Conservation (phyloP, 2,888 invertebrate genomes). For the Poecilus cupreus region DNA sequence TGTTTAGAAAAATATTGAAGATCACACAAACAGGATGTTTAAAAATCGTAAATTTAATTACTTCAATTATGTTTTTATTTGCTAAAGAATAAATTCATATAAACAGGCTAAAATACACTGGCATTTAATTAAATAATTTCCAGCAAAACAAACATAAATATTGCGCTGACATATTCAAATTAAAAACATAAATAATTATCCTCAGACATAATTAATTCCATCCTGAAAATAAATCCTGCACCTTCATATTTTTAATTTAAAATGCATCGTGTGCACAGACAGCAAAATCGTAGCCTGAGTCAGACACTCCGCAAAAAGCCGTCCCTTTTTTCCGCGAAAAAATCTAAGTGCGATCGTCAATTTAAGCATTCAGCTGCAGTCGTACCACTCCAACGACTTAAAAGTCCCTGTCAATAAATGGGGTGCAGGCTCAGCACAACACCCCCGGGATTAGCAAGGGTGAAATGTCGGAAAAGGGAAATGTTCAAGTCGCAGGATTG, state of each 20-base stretch:
- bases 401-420: constrained; percentile 44
- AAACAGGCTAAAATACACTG: not conserved
- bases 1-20: too few species aligned
- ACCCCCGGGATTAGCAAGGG: not conserved
- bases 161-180: constrained; percentile 36
- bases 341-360: constrained; percentile 51
- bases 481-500: not conserved
- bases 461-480: not conserved
- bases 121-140: not conserved
- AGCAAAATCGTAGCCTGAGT: constrained; percentile 14
- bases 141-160: not conserved
- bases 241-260: constrained; percentile 11
- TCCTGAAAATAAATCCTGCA: constrained; percentile 18
- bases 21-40: too few species aligned
- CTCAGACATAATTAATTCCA: not conserved
- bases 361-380: constrained; percentile 52
- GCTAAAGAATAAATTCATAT: too few species aligned
- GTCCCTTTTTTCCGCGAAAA: constrained; percentile 17
- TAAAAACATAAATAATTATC: constrained; percentile 36
- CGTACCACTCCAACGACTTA: constrained; percentile 5
- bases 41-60: too few species aligned
- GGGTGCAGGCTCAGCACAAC: constrained; percentile 26
- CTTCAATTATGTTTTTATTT: too few species aligned
- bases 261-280: constrained; percentile 9
- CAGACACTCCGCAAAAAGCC: constrained; percentile 3